phyloP scores from a whole-genome alignment of 2,797 vertebrate species.

The Lacerta agilis region DNA sequence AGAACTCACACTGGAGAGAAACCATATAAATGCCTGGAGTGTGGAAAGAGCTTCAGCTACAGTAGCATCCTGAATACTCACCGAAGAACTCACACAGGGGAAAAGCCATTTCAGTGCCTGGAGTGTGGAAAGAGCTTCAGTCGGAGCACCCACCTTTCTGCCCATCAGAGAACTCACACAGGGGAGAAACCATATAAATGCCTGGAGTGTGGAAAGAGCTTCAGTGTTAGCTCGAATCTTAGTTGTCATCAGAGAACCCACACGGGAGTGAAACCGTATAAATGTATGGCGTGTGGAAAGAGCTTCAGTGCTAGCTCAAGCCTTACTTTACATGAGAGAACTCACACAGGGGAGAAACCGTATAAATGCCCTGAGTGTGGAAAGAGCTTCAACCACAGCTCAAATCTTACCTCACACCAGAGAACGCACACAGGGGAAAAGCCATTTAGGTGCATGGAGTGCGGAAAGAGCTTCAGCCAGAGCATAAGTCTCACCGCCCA shows the following conservation, averaged over 20 bases:
- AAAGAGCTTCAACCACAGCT: background rate
- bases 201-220: too few species aligned
- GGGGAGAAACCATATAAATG: too few species aligned
- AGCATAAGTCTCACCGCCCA: background rate
- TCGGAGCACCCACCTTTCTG: too few species aligned
- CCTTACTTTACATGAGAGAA: background rate
- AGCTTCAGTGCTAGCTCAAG: background rate
- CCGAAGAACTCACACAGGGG: background rate
- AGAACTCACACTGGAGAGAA: background rate
- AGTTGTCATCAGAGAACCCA: background rate
- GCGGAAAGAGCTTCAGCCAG: background rate
- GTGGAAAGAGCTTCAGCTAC: background rate
- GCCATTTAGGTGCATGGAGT: background rate
- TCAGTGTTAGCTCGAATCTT: too few species aligned
- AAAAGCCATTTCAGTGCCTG: background rate
- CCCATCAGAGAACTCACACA: too few species aligned
- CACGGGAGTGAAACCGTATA: background rate
- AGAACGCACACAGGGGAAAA: background rate
- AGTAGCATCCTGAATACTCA: background rate
- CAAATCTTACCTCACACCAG: background rate
- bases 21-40: background rate
- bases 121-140: too few species aligned
- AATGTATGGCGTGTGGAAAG: background rate
- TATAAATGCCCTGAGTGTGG: background rate
- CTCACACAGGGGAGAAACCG: background rate